Evolutionary conservation across 2,797 vertebrate genomes (phyloP).

Genomic region (Numenius phaeopus): DNA sequence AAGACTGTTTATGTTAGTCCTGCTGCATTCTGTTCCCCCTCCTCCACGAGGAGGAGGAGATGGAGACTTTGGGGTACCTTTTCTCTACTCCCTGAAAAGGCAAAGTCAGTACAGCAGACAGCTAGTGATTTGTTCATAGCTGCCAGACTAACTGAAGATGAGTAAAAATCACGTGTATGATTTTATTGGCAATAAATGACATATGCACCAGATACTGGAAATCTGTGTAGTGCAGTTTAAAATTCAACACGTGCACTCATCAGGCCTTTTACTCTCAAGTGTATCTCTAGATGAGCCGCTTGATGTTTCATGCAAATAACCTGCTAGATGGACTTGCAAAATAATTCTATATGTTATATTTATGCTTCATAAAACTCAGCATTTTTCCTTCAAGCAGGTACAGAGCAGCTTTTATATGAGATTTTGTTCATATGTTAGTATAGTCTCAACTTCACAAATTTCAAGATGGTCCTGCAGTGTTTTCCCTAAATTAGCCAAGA

Average conservation of each 20-base stretch:
- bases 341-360: neutral
- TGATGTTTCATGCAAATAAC: neutral
- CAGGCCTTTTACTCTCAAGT: neutral
- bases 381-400: neutral
- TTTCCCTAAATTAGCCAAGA: neutral
- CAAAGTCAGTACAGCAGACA: neutral
- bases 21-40: neutral
- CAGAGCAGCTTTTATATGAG: neutral
- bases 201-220: neutral
- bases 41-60: neutral
- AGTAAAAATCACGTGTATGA: neutral
- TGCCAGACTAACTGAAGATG: neutral
- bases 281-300: neutral
- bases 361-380: neutral
- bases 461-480: neutral
- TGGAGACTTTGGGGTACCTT: neutral
- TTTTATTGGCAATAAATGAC: slow-evolving; percentile 14
- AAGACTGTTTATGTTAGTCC: neutral
- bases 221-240: neutral
- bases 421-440: neutral
- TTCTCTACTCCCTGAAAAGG: neutral
- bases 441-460: neutral
- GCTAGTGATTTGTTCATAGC: neutral
- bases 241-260: neutral
- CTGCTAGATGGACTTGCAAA: neutral